A percentile compares a stretch with the other conserved stretches of the same genome.
These are phyloP conservation scores for Petrocephalus microphthalmus DNA, from an alignment of 2,113 vertebrate species.

Conservation along the genomic window DNA sequence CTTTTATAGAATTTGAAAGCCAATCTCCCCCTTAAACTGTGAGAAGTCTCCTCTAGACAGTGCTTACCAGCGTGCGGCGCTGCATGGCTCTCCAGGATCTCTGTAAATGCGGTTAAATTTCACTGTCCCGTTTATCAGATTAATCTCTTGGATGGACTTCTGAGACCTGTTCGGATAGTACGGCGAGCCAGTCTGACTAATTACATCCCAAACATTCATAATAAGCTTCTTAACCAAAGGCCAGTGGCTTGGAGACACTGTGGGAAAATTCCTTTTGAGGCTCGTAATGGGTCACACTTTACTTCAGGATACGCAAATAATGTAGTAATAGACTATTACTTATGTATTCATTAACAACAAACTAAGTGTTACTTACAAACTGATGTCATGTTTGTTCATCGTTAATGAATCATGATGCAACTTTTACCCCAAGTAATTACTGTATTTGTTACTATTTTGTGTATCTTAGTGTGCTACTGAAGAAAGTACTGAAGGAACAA, in stretches of 20 bases:
- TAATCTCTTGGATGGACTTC: not conserved
- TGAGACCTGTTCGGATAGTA: not conserved
- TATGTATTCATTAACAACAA: too few species aligned
- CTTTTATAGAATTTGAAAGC: not conserved
- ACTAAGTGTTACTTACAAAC: too few species aligned
- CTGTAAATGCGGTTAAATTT: not conserved
- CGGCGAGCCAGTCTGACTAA: conserved; percentile 10
- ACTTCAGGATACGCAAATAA: too few species aligned
- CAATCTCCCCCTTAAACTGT: not conserved
- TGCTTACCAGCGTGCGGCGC: not conserved
- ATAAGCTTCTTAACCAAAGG: conserved; percentile 46
- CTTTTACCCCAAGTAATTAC: too few species aligned
- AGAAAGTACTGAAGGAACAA: too few species aligned
- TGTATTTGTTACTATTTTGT: too few species aligned
- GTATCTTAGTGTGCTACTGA: too few species aligned
- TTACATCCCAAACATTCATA: conserved; percentile 20
- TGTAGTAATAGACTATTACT: too few species aligned
- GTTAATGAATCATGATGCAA: too few species aligned
- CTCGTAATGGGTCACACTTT: too few species aligned
- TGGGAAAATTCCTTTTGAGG: conserved; percentile 43
- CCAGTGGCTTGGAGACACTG: conserved; percentile 41
- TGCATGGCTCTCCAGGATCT: not conserved
- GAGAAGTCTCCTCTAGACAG: not conserved
- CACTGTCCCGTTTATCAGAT: not conserved
- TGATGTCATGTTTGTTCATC: too few species aligned